A percentile compares a stretch with the other conserved stretches of the same genome.
These are phyloP conservation scores for Climacteris rufus DNA, from an alignment of 2,113 vertebrate genomes.

Conservation along the genomic window DNA sequence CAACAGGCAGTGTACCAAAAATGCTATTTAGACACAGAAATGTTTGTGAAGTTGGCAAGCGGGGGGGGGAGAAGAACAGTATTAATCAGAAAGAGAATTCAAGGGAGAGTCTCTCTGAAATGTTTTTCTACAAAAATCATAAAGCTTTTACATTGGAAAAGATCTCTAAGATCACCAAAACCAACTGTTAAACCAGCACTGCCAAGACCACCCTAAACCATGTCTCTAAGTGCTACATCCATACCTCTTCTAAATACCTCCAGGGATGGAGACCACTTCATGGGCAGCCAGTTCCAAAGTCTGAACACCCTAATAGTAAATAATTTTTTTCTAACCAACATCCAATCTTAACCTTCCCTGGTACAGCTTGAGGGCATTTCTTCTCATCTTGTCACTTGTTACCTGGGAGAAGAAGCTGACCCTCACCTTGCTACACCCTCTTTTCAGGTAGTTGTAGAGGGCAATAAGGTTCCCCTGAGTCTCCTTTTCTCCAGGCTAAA, in stretches of 20 bases:
- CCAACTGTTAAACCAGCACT: neutral
- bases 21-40: neutral
- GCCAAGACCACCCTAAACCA: neutral
- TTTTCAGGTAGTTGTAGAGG: neutral
- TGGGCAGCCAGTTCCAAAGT: neutral
- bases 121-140: neutral
- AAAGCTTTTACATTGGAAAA: neutral
- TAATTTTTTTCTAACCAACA: neutral
- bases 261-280: neutral
- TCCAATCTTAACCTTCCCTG: neutral
- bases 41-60: neutral
- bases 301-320: neutral
- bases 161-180: neutral
- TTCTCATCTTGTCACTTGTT: neutral
- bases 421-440: neutral
- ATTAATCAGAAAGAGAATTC: neutral
- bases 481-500: neutral
- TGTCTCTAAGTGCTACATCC: neutral
- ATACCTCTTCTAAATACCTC: neutral
- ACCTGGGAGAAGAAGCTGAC: neutral
- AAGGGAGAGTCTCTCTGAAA: neutral
- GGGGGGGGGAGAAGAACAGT: neutral
- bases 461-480: accelerated
- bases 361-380: neutral
- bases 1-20: conserved; percentile 16